Conservation (phyloP, 2,113 vertebrate species). For the Dasyornis broadbenti region DNA sequence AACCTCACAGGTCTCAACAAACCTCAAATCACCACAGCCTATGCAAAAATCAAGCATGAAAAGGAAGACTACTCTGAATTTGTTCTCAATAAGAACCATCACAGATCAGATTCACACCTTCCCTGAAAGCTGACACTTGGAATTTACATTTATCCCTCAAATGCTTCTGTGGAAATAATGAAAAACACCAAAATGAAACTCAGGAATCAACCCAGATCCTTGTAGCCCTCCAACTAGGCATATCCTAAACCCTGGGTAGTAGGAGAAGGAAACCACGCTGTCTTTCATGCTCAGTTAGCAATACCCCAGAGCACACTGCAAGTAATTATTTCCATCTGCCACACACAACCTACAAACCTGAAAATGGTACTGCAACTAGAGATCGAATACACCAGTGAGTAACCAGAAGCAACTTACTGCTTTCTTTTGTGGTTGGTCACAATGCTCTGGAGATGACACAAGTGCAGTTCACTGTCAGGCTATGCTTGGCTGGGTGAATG, state of each 20-base stretch:
- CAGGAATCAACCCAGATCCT: background rate
- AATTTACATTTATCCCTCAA: background rate
- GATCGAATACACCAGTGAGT: conserved; percentile 40
- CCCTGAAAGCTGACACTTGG: background rate
- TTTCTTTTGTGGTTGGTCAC: conserved; percentile 57
- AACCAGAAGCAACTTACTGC: conserved; percentile 59
- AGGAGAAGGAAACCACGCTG: background rate
- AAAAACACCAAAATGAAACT: background rate
- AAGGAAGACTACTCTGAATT: background rate
- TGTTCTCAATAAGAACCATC: background rate
- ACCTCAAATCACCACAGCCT: accelerated
- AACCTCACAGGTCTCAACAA: background rate
- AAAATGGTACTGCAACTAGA: conserved; percentile 47
- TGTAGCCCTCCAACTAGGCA: background rate
- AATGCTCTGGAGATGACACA: conserved; percentile 45
- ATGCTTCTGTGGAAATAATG: background rate
- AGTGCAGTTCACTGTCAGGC: conserved; percentile 73
- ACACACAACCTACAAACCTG: conserved; percentile 18
- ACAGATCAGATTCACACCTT: background rate
- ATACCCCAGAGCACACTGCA: background rate
- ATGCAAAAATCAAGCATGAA: background rate
- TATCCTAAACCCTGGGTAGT: background rate
- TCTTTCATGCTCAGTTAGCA: background rate
- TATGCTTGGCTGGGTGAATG: conserved; percentile 65
- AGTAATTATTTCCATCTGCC: conserved; percentile 18